Evolutionary conservation across 2,797 vertebrate genomes (phyloP).

Genomic region (Hippopotamyrus pictus): DNA sequence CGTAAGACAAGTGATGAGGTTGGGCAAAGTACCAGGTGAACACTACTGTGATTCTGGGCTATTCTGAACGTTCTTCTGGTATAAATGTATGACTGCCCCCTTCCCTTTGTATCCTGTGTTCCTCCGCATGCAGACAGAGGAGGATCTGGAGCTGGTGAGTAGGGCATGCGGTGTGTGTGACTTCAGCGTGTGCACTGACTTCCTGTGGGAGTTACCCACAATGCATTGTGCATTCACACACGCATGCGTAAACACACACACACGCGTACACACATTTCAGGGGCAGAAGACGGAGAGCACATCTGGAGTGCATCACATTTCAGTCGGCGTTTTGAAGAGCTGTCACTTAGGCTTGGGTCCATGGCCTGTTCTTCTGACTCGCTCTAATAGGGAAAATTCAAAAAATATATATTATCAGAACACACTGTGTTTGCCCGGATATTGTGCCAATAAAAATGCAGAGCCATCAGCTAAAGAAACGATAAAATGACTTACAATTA

Average conservation of each 20-base stretch:
- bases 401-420: neutral
- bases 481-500: neutral
- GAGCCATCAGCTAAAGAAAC: neutral
- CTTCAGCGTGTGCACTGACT: neutral
- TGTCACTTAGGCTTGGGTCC: neutral
- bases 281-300: neutral
- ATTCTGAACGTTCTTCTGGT: neutral
- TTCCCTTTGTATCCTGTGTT: constrained; percentile 37
- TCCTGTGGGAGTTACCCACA: neutral
- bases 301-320: neutral
- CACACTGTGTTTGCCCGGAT: neutral
- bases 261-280: neutral
- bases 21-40: neutral
- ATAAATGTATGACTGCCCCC: neutral
- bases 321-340: neutral
- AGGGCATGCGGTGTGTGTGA: constrained; percentile 37
- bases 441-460: neutral
- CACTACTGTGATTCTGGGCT: neutral
- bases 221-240: neutral
- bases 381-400: neutral
- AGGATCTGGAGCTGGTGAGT: constrained; percentile 90
- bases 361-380: neutral
- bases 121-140: constrained; percentile 72
- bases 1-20: neutral
- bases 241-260: neutral